Percentiles rank a stretch among this genome's conserved stretches.
Conservation (phyloP, 2,113 vertebrate species). For the Cacatua alba region DNA sequence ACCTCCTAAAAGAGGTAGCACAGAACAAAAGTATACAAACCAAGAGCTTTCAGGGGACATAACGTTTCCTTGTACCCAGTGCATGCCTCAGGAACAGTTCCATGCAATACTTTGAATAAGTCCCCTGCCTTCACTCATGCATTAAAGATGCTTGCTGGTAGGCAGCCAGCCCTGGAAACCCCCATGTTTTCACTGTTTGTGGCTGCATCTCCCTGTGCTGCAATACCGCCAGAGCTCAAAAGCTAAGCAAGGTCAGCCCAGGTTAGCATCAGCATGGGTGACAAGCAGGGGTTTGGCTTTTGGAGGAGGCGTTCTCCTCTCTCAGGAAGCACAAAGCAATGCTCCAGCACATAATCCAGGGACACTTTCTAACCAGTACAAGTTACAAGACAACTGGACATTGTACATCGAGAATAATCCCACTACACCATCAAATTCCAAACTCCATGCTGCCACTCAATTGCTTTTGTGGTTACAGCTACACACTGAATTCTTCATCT, state of each 20-base stretch:
- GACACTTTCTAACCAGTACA: neutral
- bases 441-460: neutral
- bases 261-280: fast-evolving
- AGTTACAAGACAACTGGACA: neutral
- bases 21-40: neutral
- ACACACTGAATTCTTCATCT: neutral
- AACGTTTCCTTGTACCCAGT: neutral
- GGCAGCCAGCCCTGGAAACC: constrained; percentile 19
- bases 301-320: neutral
- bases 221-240: neutral
- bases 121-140: constrained; percentile 23
- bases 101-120: neutral
- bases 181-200: neutral
- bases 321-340: neutral
- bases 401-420: neutral
- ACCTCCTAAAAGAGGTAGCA: neutral
- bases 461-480: neutral
- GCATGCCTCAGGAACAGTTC: neutral
- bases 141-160: constrained; percentile 7
- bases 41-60: neutral
- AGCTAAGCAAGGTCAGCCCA: neutral
- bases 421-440: neutral
- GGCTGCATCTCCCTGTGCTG: neutral
- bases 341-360: neutral
- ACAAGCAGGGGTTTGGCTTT: neutral